phyloP scores from a whole-genome alignment of 1,140 invertebrate species.

The Hetaerina americana region DNA sequence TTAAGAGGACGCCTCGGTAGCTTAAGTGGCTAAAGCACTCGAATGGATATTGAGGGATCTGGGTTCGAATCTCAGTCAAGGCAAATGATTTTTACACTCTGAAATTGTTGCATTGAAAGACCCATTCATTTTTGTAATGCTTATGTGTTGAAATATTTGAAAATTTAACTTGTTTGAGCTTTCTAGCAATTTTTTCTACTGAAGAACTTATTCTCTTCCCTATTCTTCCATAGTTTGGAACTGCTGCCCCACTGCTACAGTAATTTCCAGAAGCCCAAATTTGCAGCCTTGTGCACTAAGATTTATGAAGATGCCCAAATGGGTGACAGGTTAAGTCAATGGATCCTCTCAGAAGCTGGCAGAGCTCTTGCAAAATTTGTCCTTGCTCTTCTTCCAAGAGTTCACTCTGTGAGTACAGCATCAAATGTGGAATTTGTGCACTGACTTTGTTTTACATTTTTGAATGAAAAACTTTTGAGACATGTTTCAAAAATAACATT shows the following conservation, averaged over 20 bases:
- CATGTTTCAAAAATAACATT: background rate
- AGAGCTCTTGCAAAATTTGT: conserved; percentile 57
- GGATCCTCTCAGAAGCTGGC: conserved; percentile 69
- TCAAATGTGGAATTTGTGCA: too few species aligned
- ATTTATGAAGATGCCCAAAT: conserved; percentile 50
- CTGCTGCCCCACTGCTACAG: conserved; percentile 65
- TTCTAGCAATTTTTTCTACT: too few species aligned
- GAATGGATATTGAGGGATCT: too few species aligned
- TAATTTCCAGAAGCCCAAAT: conserved; percentile 70
- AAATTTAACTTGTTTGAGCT: too few species aligned
- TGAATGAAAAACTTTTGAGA: background rate
- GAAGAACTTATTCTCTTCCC: background rate
- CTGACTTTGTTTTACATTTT: too few species aligned
- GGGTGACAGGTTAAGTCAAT: conserved; percentile 54
- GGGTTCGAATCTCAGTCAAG: too few species aligned
- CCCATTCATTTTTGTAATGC: too few species aligned
- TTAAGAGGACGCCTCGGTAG: too few species aligned
- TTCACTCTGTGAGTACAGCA: conserved; percentile 38
- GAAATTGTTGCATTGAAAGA: too few species aligned
- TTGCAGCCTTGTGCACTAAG: conserved; percentile 63
- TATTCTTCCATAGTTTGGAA: conserved; percentile 29
- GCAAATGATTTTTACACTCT: too few species aligned
- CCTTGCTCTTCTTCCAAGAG: conserved; percentile 52
- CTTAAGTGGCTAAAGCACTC: too few species aligned
- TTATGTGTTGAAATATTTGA: too few species aligned